Conservation (phyloP, 64 coral and sea anemone species). For the Dendronephthya gigantea region DNA sequence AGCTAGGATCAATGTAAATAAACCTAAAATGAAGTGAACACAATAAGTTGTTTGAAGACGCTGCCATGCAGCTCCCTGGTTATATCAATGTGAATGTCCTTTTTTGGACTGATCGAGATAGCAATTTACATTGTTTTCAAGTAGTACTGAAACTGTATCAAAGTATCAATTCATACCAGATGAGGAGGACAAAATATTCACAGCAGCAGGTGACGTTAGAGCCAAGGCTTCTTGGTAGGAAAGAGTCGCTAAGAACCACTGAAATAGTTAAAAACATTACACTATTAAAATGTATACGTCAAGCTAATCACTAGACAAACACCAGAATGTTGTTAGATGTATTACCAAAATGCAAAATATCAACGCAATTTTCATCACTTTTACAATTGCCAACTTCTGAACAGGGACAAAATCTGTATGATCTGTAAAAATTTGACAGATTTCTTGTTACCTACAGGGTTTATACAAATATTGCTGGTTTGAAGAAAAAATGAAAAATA, state of each 20-base stretch:
- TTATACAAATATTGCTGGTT: not conserved
- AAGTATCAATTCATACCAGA: constrained; percentile 47
- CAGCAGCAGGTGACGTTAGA: constrained; percentile 77
- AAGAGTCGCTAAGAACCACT: constrained; percentile 82
- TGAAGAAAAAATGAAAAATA: not conserved
- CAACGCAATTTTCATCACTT: constrained; percentile 63
- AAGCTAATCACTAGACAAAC: not conserved
- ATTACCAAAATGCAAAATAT: constrained; percentile 82
- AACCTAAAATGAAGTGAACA: constrained; percentile 33
- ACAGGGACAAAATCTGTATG: not conserved
- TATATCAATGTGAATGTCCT: too few relatives aligned
- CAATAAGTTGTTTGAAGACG: too few relatives aligned
- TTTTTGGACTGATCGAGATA: too few relatives aligned
- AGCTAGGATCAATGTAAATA: constrained; percentile 88
- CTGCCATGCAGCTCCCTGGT: too few relatives aligned
- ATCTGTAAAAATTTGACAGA: not conserved
- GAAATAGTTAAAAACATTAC: not conserved
- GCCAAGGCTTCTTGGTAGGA: constrained; percentile 78
- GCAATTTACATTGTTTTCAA: too few relatives aligned
- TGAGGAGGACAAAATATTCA: constrained; percentile 86
- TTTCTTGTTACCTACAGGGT: too few relatives aligned
- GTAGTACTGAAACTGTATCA: not conserved
- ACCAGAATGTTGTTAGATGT: not conserved
- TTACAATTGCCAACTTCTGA: constrained; percentile 34
- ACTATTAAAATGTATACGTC: not conserved